Conservation (phyloP, 2,797 vertebrate genomes). For the Capromys pilorides region DNA sequence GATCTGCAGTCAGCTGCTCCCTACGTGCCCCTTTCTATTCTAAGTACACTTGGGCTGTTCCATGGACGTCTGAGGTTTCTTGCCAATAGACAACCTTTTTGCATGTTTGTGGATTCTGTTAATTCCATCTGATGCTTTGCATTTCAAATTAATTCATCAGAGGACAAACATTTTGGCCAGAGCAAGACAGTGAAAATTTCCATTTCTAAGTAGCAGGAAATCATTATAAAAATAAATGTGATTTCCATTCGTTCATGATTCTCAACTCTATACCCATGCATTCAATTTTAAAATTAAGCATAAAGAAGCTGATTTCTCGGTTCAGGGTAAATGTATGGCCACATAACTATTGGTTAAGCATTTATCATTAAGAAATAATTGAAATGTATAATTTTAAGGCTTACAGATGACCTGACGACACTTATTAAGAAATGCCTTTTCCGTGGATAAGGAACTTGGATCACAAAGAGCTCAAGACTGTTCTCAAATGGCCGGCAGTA, state of each 20-base stretch:
- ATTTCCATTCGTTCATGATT: conserved; percentile 50
- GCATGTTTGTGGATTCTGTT: conserved; percentile 53
- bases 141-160: conserved; percentile 69
- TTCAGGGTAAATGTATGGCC: background rate
- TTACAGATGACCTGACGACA: background rate
- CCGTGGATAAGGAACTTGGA: background rate
- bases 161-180: conserved; percentile 62
- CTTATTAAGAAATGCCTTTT: background rate
- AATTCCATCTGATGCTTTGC: conserved; percentile 60
- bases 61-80: background rate
- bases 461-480: background rate
- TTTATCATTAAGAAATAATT: conserved; percentile 32
- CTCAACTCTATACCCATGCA: background rate
- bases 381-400: background rate
- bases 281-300: conserved; percentile 48
- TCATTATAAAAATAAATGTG: conserved; percentile 67
- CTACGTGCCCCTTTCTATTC: background rate
- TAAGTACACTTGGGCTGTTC: background rate
- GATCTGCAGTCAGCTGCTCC: background rate
- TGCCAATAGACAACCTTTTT: conserved; percentile 43
- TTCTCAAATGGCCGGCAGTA: background rate
- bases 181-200: conserved; percentile 59
- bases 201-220: conserved; percentile 65
- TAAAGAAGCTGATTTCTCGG: conserved; percentile 15
- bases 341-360: background rate